Percentiles rank a stretch among this genome's conserved stretches.
phyloP scores from a whole-genome alignment of 2,888 invertebrate genomes.

The Iphiclides podalirius region DNA sequence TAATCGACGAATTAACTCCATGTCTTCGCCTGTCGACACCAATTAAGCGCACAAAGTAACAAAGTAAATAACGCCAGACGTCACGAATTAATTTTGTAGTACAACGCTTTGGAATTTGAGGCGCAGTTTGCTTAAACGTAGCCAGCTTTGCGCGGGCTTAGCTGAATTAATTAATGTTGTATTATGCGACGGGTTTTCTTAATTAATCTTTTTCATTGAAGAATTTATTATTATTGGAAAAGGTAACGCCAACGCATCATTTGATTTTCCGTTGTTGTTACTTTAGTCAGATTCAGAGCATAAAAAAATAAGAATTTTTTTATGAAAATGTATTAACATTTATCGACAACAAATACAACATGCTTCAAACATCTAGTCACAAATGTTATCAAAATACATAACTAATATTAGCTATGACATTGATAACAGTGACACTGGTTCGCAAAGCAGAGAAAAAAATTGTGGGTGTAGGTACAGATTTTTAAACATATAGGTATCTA shows the following conservation, averaged over 20 bases:
- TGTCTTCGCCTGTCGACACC: slow-evolving; percentile 68
- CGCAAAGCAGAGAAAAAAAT: too few species aligned
- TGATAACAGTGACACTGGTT: too few species aligned
- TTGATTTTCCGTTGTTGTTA: too few species aligned
- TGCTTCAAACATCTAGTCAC: neutral
- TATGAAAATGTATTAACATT: too few species aligned
- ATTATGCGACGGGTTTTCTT: slow-evolving; percentile 8
- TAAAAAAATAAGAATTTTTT: too few species aligned
- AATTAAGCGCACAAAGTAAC: slow-evolving; percentile 76
- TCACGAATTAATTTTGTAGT: slow-evolving; percentile 72
- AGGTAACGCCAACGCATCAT: too few species aligned
- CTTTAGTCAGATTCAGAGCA: too few species aligned
- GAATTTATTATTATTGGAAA: neutral
- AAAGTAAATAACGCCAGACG: slow-evolving; percentile 67
- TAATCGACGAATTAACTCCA: slow-evolving; percentile 75
- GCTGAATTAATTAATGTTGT: slow-evolving; percentile 20
- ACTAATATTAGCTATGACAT: too few species aligned
- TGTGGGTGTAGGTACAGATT: too few species aligned
- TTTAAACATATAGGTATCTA: too few species aligned
- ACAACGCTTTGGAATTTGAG: too few species aligned
- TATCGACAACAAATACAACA: neutral
- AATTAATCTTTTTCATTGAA: slow-evolving; percentile 11
- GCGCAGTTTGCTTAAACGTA: slow-evolving; percentile 65
- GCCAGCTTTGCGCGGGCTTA: slow-evolving; percentile 24
- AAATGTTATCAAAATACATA: too few species aligned